Base-by-base conservation (phyloP, 2,888 invertebrate species). In the Ditula angustiorana region DNA sequence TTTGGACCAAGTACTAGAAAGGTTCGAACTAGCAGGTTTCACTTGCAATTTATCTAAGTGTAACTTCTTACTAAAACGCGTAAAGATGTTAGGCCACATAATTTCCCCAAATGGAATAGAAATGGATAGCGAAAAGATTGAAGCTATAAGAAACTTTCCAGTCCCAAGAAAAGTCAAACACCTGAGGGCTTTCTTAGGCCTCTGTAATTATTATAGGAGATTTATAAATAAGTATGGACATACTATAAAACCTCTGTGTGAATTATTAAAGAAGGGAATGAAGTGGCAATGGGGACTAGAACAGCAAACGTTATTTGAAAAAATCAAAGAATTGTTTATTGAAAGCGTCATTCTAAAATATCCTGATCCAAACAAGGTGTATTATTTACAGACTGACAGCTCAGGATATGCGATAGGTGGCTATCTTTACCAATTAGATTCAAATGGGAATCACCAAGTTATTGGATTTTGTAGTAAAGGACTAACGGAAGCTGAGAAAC, bases 381-480 rank as follows among this genome's bases (percentile, higher is more conserved):
- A 28, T 28, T 28, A 28, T 5, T 28, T 28, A 1, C 60, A 61
- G n/a, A 61, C 61, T 8, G 61, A 61, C 16, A 61, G 61, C 5
- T 44, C 44, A 4, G 46, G 21, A 7, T 33, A 21, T 8, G 61
- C 23, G 5, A 19, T 61, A 21, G 26, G 26, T 2, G 60, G 55
- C 0, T 55, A n/a, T 4, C 10, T 55, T 0, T 55, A 55, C 13
- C 55, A 55, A 8, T 8, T 61, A 13, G 23, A 30, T 11, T 2
- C 10, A 33, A 19, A 2, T 1, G 61, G 56, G 0, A 26, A 62
- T 21, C 37, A 56, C 5, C 37, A 50, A n/a, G 50, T 62, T 2
- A 58, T 63, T 7, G 49, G 63, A 1, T 63, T 76, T n/a, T 71
- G 67, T 5, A 75, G 75, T 57, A 61, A 74, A 52, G 69, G 69